Evolutionary conservation across 1,140 invertebrate species (phyloP), one percentile per base, ranked within the genome.

Genomic region (Homalodisca vitripennis): DNA sequence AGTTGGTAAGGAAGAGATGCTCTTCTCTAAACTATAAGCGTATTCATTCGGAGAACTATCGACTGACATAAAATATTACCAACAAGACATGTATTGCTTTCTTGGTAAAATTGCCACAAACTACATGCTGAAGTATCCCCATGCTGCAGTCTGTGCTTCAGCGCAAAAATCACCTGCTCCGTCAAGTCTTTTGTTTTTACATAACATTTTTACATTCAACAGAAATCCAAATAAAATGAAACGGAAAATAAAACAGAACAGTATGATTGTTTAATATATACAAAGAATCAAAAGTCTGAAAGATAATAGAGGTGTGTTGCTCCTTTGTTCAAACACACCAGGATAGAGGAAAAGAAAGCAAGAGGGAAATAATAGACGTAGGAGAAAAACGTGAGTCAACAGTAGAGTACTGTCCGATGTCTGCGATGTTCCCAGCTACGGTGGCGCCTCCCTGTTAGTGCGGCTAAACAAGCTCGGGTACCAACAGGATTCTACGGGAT

Each of bases 131-230:
- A 31, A 66, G 51, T 20, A 14, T 55, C 20, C 72, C 73, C 73
- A 74, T 75, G 74, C 74, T 74, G 74, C 74, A 73, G 73, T 74
- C 74, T 73, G 74, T 75, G 74, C 74, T 72, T 70, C 67, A 67
- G 66, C 60, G 62, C 51, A 64, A 72, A 64, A 69, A 64, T 68
- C 22, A 51, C 67, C 65, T 55, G 64, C 72, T 74, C 66, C 70
- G 69, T 60, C 73, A 74, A 74, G 74, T 73, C 73, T 62, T 60
- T 20, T 32, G 41, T 62, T 55, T 20, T 26, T 69, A 29, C 46
- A 32, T 30, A n/a, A 34, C 63, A 65, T 31, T 1, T 31, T 26
- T 30, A 0, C 22, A 65, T 46, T 2, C 14, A 29, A 41, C 17
- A 51, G 14, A 20, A 20, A 10, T n/a, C n/a, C n/a, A n/a, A n/a